Base-by-base conservation (phyloP, 2,888 invertebrate genomes). In the Emesis furor region DNA sequence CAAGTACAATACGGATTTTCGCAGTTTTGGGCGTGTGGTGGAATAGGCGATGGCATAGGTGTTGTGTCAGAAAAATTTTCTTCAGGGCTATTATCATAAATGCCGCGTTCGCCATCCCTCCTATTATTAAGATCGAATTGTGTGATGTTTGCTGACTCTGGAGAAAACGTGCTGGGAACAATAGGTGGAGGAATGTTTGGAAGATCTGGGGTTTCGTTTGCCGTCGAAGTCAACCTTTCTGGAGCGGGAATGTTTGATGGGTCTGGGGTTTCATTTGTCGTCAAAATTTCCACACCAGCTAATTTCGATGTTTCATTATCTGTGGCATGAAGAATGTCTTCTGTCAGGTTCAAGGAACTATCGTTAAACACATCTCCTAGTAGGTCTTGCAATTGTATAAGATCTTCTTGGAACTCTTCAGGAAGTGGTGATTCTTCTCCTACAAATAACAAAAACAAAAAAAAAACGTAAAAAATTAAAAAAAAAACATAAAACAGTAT, bases 161-260 rank as follows among this genome's bases (percentile, higher is more conserved):
- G 30, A 17, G 42, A n/a, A 71, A 8, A 17, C 39, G 71, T 71
- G 17, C 37, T 42, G 71, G 42, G 6, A 71, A 71, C 71, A 71
- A 42, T 17, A 71, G 71, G 42, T 71, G 71, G 24, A 71, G 71
- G 71, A 71, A 42, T 71, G 17, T 71, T 71, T 42, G 24, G 17
- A 71, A n/a, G 69, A 42, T 71, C 71, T 71, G 42, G 71, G 17
- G 42, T 71, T 71, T 71, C 71, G 17, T 42, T 71, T 42, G 71
- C 42, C 71, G 71, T 17, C 51, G 17, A 55, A n/a, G 55, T 55
- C n/a, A 55, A 14, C n/a, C 14, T 55, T 55, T 55, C n/a, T 3
- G 6, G 55, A 55, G 55, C 6, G 55, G 51, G 51, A 51, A 51
- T 55, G 51, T 35, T 55, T 35, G 30, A 12, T 55, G 46, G 17